Evolutionary conservation across 1,140 invertebrate species (phyloP), one percentile per base, ranked within the genome.

Genomic region (Aethina tumida): DNA sequence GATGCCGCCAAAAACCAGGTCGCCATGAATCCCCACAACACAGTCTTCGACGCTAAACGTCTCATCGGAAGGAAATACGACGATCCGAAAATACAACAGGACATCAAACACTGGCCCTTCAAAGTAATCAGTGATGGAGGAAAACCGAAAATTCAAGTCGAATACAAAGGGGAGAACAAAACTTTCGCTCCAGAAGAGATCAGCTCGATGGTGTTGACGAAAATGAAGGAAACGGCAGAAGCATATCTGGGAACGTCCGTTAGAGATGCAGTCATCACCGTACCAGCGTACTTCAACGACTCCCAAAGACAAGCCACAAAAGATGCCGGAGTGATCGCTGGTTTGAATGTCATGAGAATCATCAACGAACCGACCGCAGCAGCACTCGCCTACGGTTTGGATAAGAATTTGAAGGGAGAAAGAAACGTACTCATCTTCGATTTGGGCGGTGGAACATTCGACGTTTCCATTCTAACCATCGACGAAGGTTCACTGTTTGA

Each of bases 21-120:
- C 7, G 67, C 83, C 53, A 86, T 91, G 77, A 91, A 92, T 61
- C 85, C 86, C 8, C 67, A 68, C 46, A 90, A 90, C 58, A 90
- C 84, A 2, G 76, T 86, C n/a, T 85, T 84, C 50, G 84, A 90
- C 50, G 35, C 60, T 54, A 39, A 63, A 49, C 5, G 63, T 44
- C 56, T 66, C 49, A 69, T 66, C 62, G 68, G 68, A 35, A 47
- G 68, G 14, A 56, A 60, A 28, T 70, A 55, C 48, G 63, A 65
- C 39, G 70, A 72, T 41, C 56, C 66, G 3, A 67, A 66, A 44
- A 62, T 71, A 4, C 67, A 73, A 46, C 59, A 50, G 30, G 58
- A 70, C 32, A 55, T 68, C 44, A 66, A 69, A 44, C 53, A 65
- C 32, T 68, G 67, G 67, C 66, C 68, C 12, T 68, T 68, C 50